A percentile compares a stretch with the other conserved stretches of the same genome.
phyloP scores from a whole-genome alignment of 2,888 invertebrate genomes.

The Drepana falcataria region DNA sequence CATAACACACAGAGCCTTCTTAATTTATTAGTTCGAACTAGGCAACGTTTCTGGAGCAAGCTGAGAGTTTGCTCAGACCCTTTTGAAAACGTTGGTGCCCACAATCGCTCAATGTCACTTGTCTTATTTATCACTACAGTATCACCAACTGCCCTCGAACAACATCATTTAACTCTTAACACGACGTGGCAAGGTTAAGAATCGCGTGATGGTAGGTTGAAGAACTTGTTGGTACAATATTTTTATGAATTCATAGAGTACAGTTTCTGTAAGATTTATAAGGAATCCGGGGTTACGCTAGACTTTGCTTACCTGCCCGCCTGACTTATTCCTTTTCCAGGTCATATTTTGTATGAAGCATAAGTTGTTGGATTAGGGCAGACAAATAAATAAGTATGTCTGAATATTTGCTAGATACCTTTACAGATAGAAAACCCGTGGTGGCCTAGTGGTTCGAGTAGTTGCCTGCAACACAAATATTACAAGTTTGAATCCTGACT shows the following conservation, averaged over 20 bases:
- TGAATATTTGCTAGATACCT: too few species aligned
- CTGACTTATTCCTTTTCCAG: background rate
- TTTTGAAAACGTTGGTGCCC: constrained; percentile 34
- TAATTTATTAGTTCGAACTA: constrained; percentile 11
- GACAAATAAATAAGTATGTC: too few species aligned
- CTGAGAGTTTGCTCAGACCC: constrained; percentile 38
- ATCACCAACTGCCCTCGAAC: constrained; percentile 12
- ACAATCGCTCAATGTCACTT: constrained; percentile 65
- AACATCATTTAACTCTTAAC: background rate
- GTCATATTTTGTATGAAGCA: too few species aligned
- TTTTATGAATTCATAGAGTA: constrained; percentile 2
- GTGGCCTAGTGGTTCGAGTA: too few species aligned
- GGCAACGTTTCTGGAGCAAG: constrained; percentile 51
- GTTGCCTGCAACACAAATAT: too few species aligned
- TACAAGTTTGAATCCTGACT: too few species aligned
- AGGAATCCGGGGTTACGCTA: background rate
- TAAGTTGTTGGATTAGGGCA: too few species aligned
- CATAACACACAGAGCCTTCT: too few species aligned
- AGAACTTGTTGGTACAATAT: background rate
- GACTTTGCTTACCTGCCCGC: background rate
- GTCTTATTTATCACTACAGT: constrained; percentile 62
- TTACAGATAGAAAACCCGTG: too few species aligned
- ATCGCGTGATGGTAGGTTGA: constrained; percentile 1
- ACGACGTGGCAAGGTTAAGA: constrained; percentile 3
- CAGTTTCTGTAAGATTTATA: background rate